Base-by-base conservation (phyloP, 92 coral and sea anemone genomes). In the Zoanthus sansibaricus region DNA sequence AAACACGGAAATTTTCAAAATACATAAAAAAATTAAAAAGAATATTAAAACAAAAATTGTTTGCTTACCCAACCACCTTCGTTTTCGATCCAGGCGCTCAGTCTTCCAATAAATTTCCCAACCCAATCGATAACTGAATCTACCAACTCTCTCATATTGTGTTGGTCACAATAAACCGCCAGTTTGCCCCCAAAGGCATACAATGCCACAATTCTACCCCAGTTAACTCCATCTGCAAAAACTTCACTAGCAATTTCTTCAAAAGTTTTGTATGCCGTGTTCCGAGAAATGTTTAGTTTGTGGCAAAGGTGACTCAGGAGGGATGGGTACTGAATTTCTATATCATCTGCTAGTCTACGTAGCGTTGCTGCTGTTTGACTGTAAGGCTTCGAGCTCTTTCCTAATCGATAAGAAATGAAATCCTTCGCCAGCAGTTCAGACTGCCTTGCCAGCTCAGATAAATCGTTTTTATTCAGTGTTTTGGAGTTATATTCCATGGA, bases 61-160 rank as follows among this genome's bases (percentile, higher is more conserved):
- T 56, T 70, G 75, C 98, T 82, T 75, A 97, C 99, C 99, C 99
- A 97, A 89, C 99, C 99, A 69, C 99, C 99, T 82, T 97, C 92
- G 37, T 72, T 89, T 74, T 93, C 98, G 71, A 97, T 93, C 99
- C 99, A 97, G 49, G 92, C 98, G 89, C 97, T 89, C 37, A 92
- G 90, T 9, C 91, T 91, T 47, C 89, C 93, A 44, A 97, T 94
- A 87, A 92, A 97, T 77, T 90, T 93, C 67, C 93, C 97, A 14
- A 94, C 86, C 99, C 99, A 97, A 49, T 87, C 93, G 47, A 94
- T 93, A 61, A 97, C 92, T 54, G 78, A 88, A 72, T 91, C 94
- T 33, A 95, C 95, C 82, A 95, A 91, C 52, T 97, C 99, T 71
- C 83, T 72, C 99, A 97, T 95, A 79, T 95, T 94, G 64, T 95